Evolutionary conservation across 2,797 vertebrate species (phyloP), one percentile per base, ranked within the genome.

Genomic region (Arvicola amphibius): DNA sequence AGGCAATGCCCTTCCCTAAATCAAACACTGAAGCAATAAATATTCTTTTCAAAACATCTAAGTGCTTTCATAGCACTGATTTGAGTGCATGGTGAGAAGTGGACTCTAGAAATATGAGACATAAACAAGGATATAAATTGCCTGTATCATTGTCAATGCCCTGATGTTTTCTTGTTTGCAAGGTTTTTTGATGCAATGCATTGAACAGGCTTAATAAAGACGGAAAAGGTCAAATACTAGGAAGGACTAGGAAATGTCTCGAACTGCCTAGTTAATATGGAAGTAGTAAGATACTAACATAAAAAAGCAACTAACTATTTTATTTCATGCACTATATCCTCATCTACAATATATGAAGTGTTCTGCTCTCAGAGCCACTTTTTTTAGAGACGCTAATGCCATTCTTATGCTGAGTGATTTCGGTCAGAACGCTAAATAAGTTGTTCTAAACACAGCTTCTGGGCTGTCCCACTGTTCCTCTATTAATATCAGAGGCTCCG

Each of bases 31-130:
- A 34, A 51, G 48, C 25, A 78, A 84, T 90, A 25, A 92, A 80
- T 74, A 73, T 40, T 34, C 2, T 48, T 90, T 87, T 90, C 43
- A 94, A 95, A 97, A 88, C 65, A 73, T 37, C 19, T 46, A 32
- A 89, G 25, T 37, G 5, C 43, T 23, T 61, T 34, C 14, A 87
- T 6, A 61, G 5, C 14, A 10, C 14, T 92, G 48, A 71, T 77
- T 48, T 96, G 59, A 90, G 43, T 88, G 37, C 65, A 25, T 63
- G 8, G 16, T 19, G 37, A 85, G 29, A 92, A 79, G 0, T 79
- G 7, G 27, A 88, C 3, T 80, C 43, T 67, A 83, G 25, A 92
- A 92, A 86, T 59, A 93, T 48, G 63, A 74, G 37, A 90, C 73
- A 12, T 65, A 86, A 69, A 76, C 34, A 88, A 37, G 8, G 2